Percentiles rank a stretch among this genome's conserved stretches.
These are phyloP conservation scores for Terrapene triunguis DNA, from an alignment of 2,113 vertebrate species.

Conservation along the genomic window DNA sequence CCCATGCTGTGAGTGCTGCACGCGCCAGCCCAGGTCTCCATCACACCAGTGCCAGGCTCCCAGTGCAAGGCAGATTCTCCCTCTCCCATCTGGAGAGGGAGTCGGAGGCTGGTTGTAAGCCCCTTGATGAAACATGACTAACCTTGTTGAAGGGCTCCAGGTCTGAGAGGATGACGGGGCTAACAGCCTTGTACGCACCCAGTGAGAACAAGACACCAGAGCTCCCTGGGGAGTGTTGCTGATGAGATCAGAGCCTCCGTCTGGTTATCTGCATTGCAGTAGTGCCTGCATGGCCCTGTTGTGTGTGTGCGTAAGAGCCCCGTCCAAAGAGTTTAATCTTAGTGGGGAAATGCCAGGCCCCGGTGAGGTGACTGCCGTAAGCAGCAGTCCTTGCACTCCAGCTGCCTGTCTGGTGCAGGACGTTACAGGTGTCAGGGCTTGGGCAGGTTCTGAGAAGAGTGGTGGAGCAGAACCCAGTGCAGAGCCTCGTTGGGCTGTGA, in stretches of 20 bases:
- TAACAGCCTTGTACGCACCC: neutral
- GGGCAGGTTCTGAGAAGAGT: neutral
- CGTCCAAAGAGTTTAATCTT: no score
- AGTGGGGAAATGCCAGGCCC: neutral
- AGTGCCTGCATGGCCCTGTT: neutral
- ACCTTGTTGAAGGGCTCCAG: neutral
- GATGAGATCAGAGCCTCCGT: rapidly evolving
- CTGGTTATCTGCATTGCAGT: rapidly evolving
- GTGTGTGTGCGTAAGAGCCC: neutral
- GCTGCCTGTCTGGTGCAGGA: neutral
- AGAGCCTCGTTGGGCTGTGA: neutral
- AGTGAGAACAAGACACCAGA: neutral
- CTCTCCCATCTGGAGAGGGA: neutral
- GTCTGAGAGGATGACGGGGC: neutral
- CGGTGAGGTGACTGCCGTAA: neutral
- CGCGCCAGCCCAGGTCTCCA: rapidly evolving
- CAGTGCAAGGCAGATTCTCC: neutral
- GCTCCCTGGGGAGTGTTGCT: neutral
- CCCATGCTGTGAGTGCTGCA: neutral
- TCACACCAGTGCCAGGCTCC: neutral
- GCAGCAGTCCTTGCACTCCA: neutral
- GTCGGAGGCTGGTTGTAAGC: rapidly evolving
- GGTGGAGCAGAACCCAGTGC: neutral
- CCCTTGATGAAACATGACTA: neutral
- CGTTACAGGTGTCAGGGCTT: neutral